Evolutionary conservation across 2,888 invertebrate species (phyloP).

Genomic region (Parnassius orleans): DNA sequence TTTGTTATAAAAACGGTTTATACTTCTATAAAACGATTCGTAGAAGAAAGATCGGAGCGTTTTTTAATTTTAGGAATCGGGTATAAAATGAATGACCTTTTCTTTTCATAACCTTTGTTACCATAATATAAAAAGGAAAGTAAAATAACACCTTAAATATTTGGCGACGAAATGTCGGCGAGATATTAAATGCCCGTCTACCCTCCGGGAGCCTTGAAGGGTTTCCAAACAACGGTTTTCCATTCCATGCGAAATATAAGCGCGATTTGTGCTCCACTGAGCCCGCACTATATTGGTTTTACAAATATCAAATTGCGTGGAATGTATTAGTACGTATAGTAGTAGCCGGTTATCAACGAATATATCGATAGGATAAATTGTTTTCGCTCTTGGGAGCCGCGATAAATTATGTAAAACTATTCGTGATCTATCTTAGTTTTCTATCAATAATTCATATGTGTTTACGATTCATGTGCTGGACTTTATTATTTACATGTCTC

Average conservation of each 20-base stretch:
- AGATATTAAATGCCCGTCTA: conserved; percentile 42
- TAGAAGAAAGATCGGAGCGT: too few species aligned
- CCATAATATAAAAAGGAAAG: too few species aligned
- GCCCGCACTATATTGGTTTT: conserved; percentile 45
- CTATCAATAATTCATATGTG: conserved; percentile 23
- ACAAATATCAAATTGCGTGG: conserved; percentile 46
- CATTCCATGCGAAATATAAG: conserved; percentile 45
- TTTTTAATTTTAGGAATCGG: too few species aligned
- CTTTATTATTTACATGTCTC: conserved; percentile 18
- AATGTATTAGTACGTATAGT: conserved; percentile 29
- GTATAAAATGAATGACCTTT: too few species aligned
- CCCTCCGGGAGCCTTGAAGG: conserved; percentile 40
- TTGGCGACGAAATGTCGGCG: conserved; percentile 51
- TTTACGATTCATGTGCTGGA: conserved; percentile 13
- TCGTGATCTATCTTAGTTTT: conserved; percentile 20
- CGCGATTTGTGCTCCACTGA: conserved; percentile 39
- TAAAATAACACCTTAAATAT: conserved; percentile 47
- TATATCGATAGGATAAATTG: conserved; percentile 2
- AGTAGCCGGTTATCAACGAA: conserved; percentile 27
- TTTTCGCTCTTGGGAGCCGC: conserved; percentile 12
- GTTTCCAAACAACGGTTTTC: conserved; percentile 53
- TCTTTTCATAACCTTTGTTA: too few species aligned
- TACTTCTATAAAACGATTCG: too few species aligned
- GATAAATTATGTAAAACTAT: conserved; percentile 14
- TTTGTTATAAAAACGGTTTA: too few species aligned